Percentiles rank a stretch among this genome's conserved stretches.
Evolutionary conservation across 2,888 invertebrate genomes (phyloP).

Genomic region (Drosophila austrosaltans): DNA sequence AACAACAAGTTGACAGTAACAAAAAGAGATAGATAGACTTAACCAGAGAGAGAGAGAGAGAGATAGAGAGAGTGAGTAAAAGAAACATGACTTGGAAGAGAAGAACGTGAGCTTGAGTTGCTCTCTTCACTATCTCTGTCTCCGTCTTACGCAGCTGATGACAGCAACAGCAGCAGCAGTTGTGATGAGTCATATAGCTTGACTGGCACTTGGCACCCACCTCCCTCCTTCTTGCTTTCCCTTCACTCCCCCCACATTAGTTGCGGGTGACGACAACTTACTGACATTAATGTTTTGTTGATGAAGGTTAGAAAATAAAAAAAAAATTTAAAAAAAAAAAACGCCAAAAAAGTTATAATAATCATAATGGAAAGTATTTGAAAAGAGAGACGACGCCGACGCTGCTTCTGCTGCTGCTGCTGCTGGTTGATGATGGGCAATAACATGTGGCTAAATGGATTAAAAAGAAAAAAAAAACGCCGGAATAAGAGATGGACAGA

Average conservation of each 20-base stretch:
- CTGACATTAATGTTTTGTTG: constrained; percentile 62
- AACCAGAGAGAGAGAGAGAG: not conserved
- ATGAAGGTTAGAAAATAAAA: constrained; percentile 54
- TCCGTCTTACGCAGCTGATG: constrained; percentile 1
- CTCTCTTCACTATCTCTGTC: not conserved
- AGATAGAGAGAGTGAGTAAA: not conserved
- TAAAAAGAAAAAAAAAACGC: constrained; percentile 41
- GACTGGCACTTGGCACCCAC: constrained; percentile 31
- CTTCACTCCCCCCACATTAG: not conserved
- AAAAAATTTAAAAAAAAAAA: constrained; percentile 2
- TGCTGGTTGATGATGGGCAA: constrained; percentile 56
- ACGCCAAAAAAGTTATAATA: constrained; percentile 63
- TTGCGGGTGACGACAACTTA: constrained; percentile 65
- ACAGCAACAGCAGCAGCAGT: constrained; percentile 11
- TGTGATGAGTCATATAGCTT: constrained; percentile 18
- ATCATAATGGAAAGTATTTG: constrained; percentile 77
- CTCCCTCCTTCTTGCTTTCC: not conserved
- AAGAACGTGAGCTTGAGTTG: constrained; percentile 24
- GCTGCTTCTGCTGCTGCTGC: constrained; percentile 12
- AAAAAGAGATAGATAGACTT: constrained; percentile 2
- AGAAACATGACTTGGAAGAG: not conserved
- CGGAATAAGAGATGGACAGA: not conserved
- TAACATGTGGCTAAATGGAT: constrained; percentile 74
- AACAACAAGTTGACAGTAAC: constrained; percentile 3
- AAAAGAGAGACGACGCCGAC: constrained; percentile 47